These are phyloP conservation scores for Hipparchia semele DNA, from an alignment of 2,888 invertebrate genomes.

Conservation along the genomic window DNA sequence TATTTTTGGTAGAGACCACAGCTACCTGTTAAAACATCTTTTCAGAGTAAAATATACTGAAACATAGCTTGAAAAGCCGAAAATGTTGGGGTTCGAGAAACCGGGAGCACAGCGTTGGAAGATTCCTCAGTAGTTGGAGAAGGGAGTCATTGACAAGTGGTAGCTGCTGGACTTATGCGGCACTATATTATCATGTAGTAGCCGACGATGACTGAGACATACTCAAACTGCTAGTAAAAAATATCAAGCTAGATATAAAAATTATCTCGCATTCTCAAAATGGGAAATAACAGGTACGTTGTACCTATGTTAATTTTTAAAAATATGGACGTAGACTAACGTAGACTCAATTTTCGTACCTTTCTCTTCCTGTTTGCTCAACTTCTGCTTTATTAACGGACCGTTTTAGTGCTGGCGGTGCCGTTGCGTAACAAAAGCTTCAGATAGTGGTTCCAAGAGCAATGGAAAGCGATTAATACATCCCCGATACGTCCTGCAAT, in stretches of 20 bases:
- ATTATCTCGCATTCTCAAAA: not conserved
- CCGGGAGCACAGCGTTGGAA: not conserved
- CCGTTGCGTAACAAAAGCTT: constrained; percentile 61
- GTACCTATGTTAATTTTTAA: not conserved
- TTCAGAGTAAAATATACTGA: no score
- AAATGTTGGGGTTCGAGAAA: not conserved
- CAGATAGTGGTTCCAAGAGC: constrained; percentile 73
- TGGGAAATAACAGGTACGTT: not conserved
- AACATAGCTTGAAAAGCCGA: not conserved
- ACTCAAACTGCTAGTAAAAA: not conserved
- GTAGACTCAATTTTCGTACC: constrained; percentile 14
- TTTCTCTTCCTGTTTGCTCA: constrained; percentile 18
- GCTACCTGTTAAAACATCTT: not conserved
- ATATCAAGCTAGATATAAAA: not conserved
- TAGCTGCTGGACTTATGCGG: no score
- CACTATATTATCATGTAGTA: no score
- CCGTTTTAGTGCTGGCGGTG: constrained; percentile 65
- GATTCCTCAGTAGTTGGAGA: not conserved
- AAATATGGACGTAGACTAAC: not conserved
- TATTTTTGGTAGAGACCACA: not conserved
- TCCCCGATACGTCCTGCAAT: constrained; percentile 56
- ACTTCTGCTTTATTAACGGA: constrained; percentile 67
- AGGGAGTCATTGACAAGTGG: no score
- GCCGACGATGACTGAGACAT: not conserved
- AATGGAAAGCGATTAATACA: constrained; percentile 72